Percentiles rank a stretch among this genome's conserved stretches.
Conservation (phyloP, 1,140 invertebrate species). For the Eueides isabella region DNA sequence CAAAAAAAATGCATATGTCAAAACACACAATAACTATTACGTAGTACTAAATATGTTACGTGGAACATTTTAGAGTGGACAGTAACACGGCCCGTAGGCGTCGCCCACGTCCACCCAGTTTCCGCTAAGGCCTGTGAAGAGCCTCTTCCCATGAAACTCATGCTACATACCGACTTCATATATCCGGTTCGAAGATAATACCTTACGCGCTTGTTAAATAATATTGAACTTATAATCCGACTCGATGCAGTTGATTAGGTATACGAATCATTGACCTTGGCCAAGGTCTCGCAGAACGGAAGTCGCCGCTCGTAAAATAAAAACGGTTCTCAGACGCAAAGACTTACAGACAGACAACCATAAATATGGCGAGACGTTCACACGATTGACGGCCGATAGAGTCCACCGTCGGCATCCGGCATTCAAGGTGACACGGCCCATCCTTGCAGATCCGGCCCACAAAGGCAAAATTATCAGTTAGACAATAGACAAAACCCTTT, state of each 20-base stretch:
- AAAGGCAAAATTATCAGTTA: constrained; percentile 48
- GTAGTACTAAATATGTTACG: constrained; percentile 63
- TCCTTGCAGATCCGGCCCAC: constrained; percentile 72
- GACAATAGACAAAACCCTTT: constrained; percentile 27
- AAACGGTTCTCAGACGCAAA: constrained; percentile 65
- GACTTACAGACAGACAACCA: constrained; percentile 68
- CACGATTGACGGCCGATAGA: constrained; percentile 78
- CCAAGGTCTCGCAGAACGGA: constrained; percentile 66
- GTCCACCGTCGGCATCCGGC: constrained; percentile 74
- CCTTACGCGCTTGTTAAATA: constrained; percentile 16
- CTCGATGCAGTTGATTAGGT: constrained; percentile 51
- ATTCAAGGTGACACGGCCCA: constrained; percentile 76
- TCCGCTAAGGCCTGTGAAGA: constrained; percentile 56
- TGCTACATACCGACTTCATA: constrained; percentile 18
- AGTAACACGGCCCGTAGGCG: constrained; percentile 57
- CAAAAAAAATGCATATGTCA: background rate
- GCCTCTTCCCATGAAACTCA: constrained; percentile 47
- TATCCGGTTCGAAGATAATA: constrained; percentile 15
- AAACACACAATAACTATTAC: constrained; percentile 35
- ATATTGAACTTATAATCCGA: constrained; percentile 34
- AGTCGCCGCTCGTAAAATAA: constrained; percentile 76
- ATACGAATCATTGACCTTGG: constrained; percentile 68
- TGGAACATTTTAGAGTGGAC: constrained; percentile 53
- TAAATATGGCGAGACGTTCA: constrained; percentile 74
- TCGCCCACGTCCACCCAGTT: constrained; percentile 67